Evolutionary conservation across 2,888 invertebrate species (phyloP).

Genomic region (Lochmaea crataegi): DNA sequence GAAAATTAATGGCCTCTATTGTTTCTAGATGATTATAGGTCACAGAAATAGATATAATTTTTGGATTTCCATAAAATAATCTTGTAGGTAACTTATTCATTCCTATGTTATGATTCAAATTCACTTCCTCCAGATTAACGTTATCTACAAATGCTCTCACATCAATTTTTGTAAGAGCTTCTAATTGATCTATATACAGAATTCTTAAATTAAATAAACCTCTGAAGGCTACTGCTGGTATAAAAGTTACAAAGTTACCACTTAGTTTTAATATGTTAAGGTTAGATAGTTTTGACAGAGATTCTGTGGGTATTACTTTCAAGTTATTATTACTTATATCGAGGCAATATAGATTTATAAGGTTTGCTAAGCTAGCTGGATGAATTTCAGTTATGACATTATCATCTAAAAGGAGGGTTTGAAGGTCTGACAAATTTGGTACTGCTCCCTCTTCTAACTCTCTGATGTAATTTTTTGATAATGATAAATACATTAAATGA

Average conservation of each 20-base stretch:
- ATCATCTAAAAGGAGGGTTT: conserved; percentile 76
- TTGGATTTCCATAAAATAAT: conserved; percentile 86
- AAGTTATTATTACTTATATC: conserved; percentile 87
- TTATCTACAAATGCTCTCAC: conserved; percentile 86
- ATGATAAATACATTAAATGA: conserved; percentile 77
- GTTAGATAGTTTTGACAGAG: conserved; percentile 81
- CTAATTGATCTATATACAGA: conserved; percentile 78
- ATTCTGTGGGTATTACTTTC: conserved; percentile 79
- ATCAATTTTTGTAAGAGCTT: conserved; percentile 77
- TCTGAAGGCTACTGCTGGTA: conserved; percentile 83
- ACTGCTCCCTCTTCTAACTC: conserved; percentile 78
- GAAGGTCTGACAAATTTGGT: conserved; percentile 77
- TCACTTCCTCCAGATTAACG: conserved; percentile 81
- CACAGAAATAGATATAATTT: conserved; percentile 80
- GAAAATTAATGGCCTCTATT: conserved; percentile 84
- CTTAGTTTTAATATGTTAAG: conserved; percentile 81
- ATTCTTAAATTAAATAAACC: conserved; percentile 85
- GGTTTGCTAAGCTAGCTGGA: conserved; percentile 78
- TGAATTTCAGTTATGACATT: conserved; percentile 82
- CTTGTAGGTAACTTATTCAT: conserved; percentile 81
- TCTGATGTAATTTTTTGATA: conserved; percentile 84
- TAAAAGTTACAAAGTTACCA: conserved; percentile 79
- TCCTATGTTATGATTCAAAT: conserved; percentile 81
- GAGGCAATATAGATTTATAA: conserved; percentile 78
- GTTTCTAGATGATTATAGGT: conserved; percentile 80